Percentiles rank a stretch among this genome's conserved stretches.
Evolutionary conservation across 2,888 invertebrate genomes (phyloP).

Genomic region (Callimorpha dominula): DNA sequence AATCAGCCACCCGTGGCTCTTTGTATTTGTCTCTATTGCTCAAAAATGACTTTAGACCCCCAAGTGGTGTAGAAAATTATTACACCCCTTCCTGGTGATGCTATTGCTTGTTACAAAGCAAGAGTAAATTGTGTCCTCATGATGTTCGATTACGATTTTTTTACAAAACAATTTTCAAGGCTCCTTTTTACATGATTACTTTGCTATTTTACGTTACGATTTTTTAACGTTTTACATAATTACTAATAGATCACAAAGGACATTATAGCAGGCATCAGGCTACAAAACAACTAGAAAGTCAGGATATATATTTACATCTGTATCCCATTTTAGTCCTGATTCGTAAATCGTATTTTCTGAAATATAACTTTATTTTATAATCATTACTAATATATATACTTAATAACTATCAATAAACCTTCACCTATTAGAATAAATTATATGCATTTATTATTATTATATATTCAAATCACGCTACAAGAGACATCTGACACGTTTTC

Average conservation of each 20-base stretch:
- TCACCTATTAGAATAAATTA: neutral
- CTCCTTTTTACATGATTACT: too few relatives aligned
- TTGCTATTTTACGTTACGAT: too few relatives aligned
- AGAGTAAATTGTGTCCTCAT: neutral
- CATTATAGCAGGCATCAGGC: neutral
- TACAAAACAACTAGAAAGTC: neutral
- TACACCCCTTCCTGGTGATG: slow-evolving; percentile 43
- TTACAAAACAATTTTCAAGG: too few relatives aligned
- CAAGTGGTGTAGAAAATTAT: slow-evolving; percentile 59
- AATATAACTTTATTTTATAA: neutral
- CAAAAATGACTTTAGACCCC: slow-evolving; percentile 67
- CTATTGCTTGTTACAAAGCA: slow-evolving; percentile 32
- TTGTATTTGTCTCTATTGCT: slow-evolving; percentile 55
- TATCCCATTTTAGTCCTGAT: neutral
- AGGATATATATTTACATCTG: neutral
- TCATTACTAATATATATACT: neutral
- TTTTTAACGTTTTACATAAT: neutral
- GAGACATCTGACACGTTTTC: neutral
- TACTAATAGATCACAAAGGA: neutral
- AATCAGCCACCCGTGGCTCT: slow-evolving; percentile 78
- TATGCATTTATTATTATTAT: neutral
- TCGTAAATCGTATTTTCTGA: neutral
- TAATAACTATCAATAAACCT: neutral
- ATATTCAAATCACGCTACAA: neutral
- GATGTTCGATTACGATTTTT: neutral